Percentiles rank a stretch among this genome's conserved stretches.
These are phyloP conservation scores for Lophotis ruficrista DNA, from an alignment of 2,113 vertebrate genomes.

Conservation along the genomic window DNA sequence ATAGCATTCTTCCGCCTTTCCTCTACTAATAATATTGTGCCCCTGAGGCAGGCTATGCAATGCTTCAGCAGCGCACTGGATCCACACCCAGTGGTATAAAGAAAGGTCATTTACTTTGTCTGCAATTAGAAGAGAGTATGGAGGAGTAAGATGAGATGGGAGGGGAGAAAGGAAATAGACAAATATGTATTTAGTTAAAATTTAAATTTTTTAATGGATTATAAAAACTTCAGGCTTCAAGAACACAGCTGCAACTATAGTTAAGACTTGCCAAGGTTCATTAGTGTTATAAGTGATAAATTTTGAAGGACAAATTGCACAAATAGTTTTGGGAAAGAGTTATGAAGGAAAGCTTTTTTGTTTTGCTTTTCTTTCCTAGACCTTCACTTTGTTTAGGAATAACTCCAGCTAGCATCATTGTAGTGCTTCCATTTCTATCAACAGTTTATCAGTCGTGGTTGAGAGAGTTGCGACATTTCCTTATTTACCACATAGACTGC, in stretches of 20 bases:
- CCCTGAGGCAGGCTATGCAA: slow-evolving; percentile 77
- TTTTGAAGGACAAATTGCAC: slow-evolving; percentile 81
- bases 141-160: not conserved
- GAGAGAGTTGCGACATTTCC: slow-evolving; percentile 66
- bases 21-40: slow-evolving; percentile 77
- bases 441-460: slow-evolving; percentile 66
- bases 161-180: not conserved
- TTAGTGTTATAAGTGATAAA: slow-evolving; percentile 80
- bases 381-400: slow-evolving; percentile 75
- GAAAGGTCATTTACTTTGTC: slow-evolving; percentile 64
- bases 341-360: slow-evolving; percentile 43
- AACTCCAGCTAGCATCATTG: slow-evolving; percentile 67
- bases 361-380: slow-evolving; percentile 21
- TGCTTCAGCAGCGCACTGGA: slow-evolving; percentile 68
- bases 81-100: slow-evolving; percentile 59
- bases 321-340: slow-evolving; percentile 71
- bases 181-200: slow-evolving; percentile 26
- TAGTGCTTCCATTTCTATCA: slow-evolving; percentile 73
- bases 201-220: slow-evolving; percentile 50
- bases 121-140: slow-evolving; percentile 35
- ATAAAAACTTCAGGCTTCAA: slow-evolving; percentile 73
- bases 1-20: slow-evolving; percentile 83
- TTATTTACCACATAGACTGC: slow-evolving; percentile 1
- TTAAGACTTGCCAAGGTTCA: slow-evolving; percentile 81
- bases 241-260: slow-evolving; percentile 79